These are phyloP conservation scores for Diachasma alloeum DNA, from an alignment of 1,140 invertebrate genomes.

Conservation along the genomic window DNA sequence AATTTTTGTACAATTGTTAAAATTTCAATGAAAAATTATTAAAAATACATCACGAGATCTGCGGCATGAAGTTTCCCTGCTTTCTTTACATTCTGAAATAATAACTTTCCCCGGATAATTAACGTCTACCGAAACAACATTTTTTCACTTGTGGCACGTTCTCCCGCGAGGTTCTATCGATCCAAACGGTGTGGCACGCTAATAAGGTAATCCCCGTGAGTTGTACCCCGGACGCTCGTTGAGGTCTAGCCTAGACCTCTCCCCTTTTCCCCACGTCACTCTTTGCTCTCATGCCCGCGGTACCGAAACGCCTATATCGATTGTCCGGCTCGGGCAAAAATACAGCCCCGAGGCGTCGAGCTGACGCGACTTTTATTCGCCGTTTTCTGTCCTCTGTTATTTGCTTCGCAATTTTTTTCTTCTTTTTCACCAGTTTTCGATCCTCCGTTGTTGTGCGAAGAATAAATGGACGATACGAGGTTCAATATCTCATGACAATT, in stretches of 20 bases:
- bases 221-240: too few relatives aligned
- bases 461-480: neutral
- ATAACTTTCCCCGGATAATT: too few relatives aligned
- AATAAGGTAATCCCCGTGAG: constrained; percentile 10
- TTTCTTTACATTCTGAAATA: too few relatives aligned
- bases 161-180: neutral
- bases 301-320: neutral
- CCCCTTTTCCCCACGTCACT: neutral
- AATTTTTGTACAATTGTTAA: too few relatives aligned
- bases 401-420: neutral
- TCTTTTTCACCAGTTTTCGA: neutral
- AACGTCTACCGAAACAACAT: too few relatives aligned
- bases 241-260: constrained; percentile 6
- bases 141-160: neutral
- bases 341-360: neutral
- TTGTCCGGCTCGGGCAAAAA: neutral
- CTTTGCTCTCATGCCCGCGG: neutral
- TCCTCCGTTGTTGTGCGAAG: neutral
- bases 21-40: too few relatives aligned
- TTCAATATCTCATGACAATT: constrained; percentile 8
- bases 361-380: neutral
- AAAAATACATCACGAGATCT: too few relatives aligned
- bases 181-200: neutral
- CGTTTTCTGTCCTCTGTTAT: neutral
- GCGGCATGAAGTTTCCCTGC: too few relatives aligned